Evolutionary conservation across 2,113 vertebrate genomes (phyloP).

Genomic region (Brienomyrus brachyistius): DNA sequence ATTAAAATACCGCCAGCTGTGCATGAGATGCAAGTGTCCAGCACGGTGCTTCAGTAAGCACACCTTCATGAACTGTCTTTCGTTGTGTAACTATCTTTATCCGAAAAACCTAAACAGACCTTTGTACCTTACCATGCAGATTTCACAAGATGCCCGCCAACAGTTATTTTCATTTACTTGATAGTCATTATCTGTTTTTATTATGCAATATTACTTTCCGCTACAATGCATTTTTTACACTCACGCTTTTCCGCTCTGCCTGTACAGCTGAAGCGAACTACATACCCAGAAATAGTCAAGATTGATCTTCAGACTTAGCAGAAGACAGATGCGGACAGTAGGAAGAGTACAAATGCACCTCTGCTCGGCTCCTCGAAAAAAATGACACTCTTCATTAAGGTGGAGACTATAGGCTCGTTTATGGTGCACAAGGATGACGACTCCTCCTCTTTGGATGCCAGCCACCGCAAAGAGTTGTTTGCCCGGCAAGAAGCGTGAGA

Average conservation of each 20-base stretch:
- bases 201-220: neutral
- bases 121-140: constrained; percentile 33
- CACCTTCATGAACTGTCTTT: neutral
- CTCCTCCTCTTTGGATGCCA: constrained; percentile 36
- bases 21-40: neutral
- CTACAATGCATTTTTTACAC: neutral
- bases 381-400: constrained; percentile 15
- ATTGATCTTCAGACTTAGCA: neutral
- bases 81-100: constrained; percentile 23
- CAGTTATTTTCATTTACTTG: neutral
- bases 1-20: neutral
- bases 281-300: neutral
- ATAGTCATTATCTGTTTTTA: neutral
- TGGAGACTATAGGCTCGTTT: constrained; percentile 30
- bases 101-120: constrained; percentile 28
- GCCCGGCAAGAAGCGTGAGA: neutral
- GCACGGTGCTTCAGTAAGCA: neutral
- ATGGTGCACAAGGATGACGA: neutral
- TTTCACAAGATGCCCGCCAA: constrained; percentile 23
- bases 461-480: neutral
- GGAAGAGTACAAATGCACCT: neutral
- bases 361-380: neutral
- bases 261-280: neutral
- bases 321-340: neutral
- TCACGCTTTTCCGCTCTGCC: neutral